phyloP scores from a whole-genome alignment of 2,797 vertebrate genomes.

The Poeciliopsis presidionis region DNA sequence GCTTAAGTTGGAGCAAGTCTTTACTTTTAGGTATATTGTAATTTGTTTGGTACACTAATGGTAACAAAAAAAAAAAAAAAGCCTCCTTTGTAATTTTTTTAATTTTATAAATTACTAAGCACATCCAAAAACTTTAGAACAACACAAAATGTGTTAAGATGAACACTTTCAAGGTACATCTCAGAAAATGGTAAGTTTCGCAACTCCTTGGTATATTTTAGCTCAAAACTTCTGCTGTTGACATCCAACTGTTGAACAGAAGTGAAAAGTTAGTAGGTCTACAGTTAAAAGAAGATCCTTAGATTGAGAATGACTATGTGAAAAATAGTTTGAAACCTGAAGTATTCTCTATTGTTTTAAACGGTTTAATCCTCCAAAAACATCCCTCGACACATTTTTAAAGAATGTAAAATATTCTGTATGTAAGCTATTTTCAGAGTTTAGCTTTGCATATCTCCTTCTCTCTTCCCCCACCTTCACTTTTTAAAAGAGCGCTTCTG shows the following conservation, averaged over 20 bases:
- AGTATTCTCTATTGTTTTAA: not conserved
- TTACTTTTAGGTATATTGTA: not conserved
- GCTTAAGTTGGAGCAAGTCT: not conserved
- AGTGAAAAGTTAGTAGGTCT: not conserved
- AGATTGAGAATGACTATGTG: not conserved
- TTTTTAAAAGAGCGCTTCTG: constrained; percentile 27
- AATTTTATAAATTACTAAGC: not conserved
- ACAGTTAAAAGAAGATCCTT: not conserved
- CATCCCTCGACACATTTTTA: not conserved
- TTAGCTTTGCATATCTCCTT: constrained; percentile 26
- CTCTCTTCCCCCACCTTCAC: not conserved
- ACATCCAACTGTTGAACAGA: not conserved
- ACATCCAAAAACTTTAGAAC: not conserved
- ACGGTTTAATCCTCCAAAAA: not conserved
- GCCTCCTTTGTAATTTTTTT: not conserved
- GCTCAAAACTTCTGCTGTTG: not conserved
- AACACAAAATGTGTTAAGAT: not conserved
- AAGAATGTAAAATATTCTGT: constrained; percentile 4
- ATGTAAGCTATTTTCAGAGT: constrained; percentile 22
- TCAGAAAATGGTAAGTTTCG: not conserved
- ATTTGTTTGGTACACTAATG: not conserved
- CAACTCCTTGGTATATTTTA: not conserved
- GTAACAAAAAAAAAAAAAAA: not conserved
- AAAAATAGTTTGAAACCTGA: not conserved
- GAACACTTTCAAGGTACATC: not conserved